phyloP scores from a whole-genome alignment of 2,888 invertebrate species.

The Cerceris ruficornis region DNA sequence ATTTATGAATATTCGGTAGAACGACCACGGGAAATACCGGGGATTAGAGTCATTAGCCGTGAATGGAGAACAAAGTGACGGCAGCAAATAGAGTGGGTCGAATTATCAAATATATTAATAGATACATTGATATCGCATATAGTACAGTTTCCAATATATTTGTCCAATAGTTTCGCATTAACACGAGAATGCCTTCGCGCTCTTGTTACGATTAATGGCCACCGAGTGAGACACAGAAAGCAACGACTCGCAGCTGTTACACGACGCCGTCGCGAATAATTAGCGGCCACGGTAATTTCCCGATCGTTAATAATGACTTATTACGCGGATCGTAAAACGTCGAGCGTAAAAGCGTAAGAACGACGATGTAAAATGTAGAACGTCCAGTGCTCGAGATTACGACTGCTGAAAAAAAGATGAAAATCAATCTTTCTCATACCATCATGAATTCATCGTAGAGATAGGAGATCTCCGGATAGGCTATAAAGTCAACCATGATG shows the following conservation, averaged over 20 bases:
- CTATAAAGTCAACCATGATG: slow-evolving; percentile 78
- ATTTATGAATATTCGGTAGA: not conserved
- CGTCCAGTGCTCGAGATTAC: not conserved
- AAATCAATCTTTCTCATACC: slow-evolving; percentile 52
- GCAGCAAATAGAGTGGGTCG: slow-evolving; percentile 20
- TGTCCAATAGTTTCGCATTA: slow-evolving; percentile 60
- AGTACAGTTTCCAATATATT: slow-evolving; percentile 52
- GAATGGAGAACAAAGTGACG: slow-evolving; percentile 27
- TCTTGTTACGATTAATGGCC: slow-evolving; percentile 63
- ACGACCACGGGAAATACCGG: slow-evolving; percentile 12
- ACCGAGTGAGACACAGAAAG: slow-evolving; percentile 65
- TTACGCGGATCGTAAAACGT: slow-evolving; percentile 48
- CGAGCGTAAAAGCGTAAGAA: not conserved
- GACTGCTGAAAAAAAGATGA: not conserved
- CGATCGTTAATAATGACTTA: slow-evolving; percentile 58
- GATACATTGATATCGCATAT: slow-evolving; percentile 43
- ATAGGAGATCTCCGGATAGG: slow-evolving; percentile 77
- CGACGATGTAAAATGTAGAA: not conserved
- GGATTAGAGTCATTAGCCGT: slow-evolving; percentile 13
- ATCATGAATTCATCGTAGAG: slow-evolving; percentile 78
- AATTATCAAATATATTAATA: slow-evolving; percentile 47
- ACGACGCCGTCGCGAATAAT: slow-evolving; percentile 59
- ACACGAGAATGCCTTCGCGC: slow-evolving; percentile 52
- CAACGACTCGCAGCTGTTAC: slow-evolving; percentile 69
- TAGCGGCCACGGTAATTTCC: slow-evolving; percentile 63